These are phyloP conservation scores for Atta colombica DNA, from an alignment of 1,140 invertebrate species.

Conservation along the genomic window DNA sequence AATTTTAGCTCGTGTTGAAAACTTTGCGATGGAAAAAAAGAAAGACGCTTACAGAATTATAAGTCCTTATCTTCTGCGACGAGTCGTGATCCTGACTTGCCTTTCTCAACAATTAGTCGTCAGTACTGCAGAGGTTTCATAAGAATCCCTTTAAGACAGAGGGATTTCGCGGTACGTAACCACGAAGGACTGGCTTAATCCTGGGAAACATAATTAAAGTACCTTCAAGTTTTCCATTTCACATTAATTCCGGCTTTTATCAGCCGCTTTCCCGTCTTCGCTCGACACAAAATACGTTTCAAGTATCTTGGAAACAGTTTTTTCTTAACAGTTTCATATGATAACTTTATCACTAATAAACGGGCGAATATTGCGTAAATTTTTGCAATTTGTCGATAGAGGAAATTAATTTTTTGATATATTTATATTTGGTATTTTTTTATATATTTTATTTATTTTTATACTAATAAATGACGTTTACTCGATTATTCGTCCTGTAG, in stretches of 20 bases:
- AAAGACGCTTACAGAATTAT: constrained; percentile 40
- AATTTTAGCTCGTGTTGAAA: background rate
- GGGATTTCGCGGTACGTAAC: constrained; percentile 62
- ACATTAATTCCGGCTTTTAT: constrained; percentile 71
- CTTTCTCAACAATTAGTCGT: constrained; percentile 68
- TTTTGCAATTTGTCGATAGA: background rate
- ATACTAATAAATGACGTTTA: background rate
- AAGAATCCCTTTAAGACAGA: constrained; percentile 68
- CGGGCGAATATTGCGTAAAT: constrained; percentile 1
- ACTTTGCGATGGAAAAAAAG: background rate
- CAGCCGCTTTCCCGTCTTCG: constrained; percentile 5
- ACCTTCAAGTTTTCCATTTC: constrained; percentile 69
- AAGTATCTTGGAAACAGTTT: constrained; percentile 63
- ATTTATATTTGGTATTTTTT: background rate
- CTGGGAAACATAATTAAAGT: constrained; percentile 72
- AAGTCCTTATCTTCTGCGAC: constrained; percentile 37
- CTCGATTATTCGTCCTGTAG: background rate
- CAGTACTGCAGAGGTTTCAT: constrained; percentile 48
- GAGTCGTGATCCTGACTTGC: constrained; percentile 55
- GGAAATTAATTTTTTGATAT: background rate
- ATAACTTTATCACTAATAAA: constrained; percentile 29
- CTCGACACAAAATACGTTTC: constrained; percentile 53
- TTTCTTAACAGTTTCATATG: constrained; percentile 19
- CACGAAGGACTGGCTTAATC: constrained; percentile 64
- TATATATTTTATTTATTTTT: background rate